These are phyloP conservation scores for Sinodicranocentrus sp. DNA, from an alignment of 2,888 invertebrate species.

Conservation along the genomic window DNA sequence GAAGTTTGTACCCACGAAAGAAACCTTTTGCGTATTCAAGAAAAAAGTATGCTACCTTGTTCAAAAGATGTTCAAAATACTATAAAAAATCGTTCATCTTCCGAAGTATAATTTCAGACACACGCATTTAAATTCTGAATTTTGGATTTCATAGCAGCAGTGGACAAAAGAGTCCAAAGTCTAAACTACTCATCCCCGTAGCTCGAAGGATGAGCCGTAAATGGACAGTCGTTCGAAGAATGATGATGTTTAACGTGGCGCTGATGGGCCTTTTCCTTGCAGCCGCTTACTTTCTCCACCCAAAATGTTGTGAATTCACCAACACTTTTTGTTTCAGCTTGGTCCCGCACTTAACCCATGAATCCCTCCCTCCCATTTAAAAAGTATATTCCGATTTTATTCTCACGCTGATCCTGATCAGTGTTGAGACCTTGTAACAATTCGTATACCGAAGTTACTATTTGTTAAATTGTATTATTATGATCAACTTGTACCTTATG, in stretches of 20 bases:
- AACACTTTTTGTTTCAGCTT: constrained; percentile 76
- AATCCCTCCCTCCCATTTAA: constrained; percentile 75
- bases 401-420: neutral
- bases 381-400: too few species aligned
- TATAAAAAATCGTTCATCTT: too few species aligned
- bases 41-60: constrained; percentile 56
- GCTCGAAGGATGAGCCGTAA: constrained; percentile 56
- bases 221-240: constrained; percentile 75
- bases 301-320: constrained; percentile 76
- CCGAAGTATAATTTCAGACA: too few species aligned
- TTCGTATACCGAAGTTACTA: too few species aligned
- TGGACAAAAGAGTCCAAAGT: constrained; percentile 50
- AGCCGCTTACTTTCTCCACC: constrained; percentile 75
- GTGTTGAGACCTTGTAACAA: too few species aligned
- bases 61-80: too few species aligned
- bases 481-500: constrained; percentile 3
- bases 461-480: neutral
- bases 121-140: neutral
- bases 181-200: constrained; percentile 42
- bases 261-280: constrained; percentile 75
- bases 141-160: too few species aligned
- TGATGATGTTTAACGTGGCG: constrained; percentile 75
- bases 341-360: constrained; percentile 75
- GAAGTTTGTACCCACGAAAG: constrained; percentile 74
- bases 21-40: constrained; percentile 64